These are phyloP conservation scores for Drosophila atripex DNA, from an alignment of 2,888 invertebrate species.

Conservation along the genomic window DNA sequence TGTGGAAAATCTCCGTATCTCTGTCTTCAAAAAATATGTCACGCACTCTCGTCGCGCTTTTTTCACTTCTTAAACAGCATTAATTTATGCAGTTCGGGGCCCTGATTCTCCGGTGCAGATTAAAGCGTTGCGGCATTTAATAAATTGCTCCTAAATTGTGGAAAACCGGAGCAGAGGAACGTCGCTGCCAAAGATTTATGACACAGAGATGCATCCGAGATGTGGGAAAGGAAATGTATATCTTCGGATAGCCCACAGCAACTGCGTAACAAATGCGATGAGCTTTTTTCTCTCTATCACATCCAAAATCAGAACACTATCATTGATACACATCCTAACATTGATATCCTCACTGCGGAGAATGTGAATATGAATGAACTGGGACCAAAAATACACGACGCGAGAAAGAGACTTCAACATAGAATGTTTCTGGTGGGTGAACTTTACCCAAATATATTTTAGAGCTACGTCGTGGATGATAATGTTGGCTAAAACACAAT, in stretches of 20 bases:
- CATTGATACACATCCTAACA: not conserved
- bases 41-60: slow-evolving; percentile 54
- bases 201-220: not conserved
- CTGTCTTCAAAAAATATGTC: slow-evolving; percentile 54
- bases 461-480: not conserved
- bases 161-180: slow-evolving; percentile 23
- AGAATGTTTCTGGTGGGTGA: not conserved
- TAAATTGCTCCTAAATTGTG: slow-evolving; percentile 72
- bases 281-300: slow-evolving; percentile 24
- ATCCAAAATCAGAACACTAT: not conserved
- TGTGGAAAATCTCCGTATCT: slow-evolving; percentile 14
- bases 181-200: slow-evolving; percentile 31
- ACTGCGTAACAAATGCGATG: slow-evolving; percentile 36
- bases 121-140: slow-evolving; percentile 67
- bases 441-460: not conserved
- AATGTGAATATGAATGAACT: slow-evolving; percentile 7
- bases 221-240: slow-evolving; percentile 20
- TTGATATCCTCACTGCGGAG: too few species aligned
- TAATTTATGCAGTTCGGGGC: slow-evolving; percentile 73
- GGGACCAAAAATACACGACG: too few species aligned
- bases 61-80: slow-evolving; percentile 45
- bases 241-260: not conserved
- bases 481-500: too few species aligned
- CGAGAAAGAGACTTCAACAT: too few species aligned
- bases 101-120: slow-evolving; percentile 70